Conservation (phyloP, 2,113 vertebrate genomes). For the Dicerorhinus sumatrensis region DNA sequence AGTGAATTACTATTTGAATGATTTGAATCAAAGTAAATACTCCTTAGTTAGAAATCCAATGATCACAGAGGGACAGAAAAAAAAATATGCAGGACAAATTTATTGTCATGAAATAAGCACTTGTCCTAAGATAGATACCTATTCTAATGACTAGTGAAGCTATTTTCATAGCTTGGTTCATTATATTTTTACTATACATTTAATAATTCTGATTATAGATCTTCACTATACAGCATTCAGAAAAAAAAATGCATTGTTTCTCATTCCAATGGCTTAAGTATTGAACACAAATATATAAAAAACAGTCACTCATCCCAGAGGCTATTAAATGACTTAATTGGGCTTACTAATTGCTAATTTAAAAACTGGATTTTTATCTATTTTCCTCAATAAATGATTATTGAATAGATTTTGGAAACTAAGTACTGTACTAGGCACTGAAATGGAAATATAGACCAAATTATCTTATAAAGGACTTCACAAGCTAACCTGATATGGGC, state of each 20-base stretch:
- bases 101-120: background rate
- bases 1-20: background rate
- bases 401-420: background rate
- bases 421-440: background rate
- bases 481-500: background rate
- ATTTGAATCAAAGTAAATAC: background rate
- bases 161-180: background rate
- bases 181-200: background rate
- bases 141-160: background rate
- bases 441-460: background rate
- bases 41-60: background rate
- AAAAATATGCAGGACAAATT: background rate
- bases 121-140: background rate
- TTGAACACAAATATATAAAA: background rate
- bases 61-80: background rate
- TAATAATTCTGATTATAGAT: constrained; percentile 7
- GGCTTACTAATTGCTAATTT: constrained; percentile 11
- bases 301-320: background rate
- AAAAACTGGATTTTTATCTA: background rate
- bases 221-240: background rate
- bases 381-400: background rate
- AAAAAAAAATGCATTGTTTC: constrained; percentile 10
- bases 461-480: background rate
- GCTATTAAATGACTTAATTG: background rate
- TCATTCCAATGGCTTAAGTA: background rate